Base-by-base conservation (phyloP, 2,888 invertebrate genomes). In the Aethes cnicana region DNA sequence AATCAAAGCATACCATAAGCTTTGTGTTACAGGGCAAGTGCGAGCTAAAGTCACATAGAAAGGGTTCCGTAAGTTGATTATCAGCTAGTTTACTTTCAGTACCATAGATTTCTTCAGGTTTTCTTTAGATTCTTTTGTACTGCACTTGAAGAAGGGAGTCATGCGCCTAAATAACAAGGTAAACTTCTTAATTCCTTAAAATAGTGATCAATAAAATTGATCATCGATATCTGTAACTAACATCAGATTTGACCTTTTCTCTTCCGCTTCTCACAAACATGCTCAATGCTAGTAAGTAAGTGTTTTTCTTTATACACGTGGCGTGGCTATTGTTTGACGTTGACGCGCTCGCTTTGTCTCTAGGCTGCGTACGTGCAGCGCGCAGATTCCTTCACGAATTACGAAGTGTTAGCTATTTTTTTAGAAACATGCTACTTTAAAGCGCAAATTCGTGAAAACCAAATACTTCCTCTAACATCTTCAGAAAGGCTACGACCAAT, bases 401-500 rank as follows among this genome's bases (percentile, higher is more conserved):
- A 11, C 43, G 14, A 54, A 35, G 20, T 43, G 20, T 33, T 21
- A 36, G 32, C 32, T 54, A 56, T 54, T 49, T 53, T 25, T 42
- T 36, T 42, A 32, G 41, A 49, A 52, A 48, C 37, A 25, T 25
- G 26, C 52, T 54, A 61, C 61, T 63, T 58, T 44, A 42, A 54
- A 50, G 56, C 55, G 33, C 32, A 53, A 44, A 64, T 59, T 53
- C 55, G 54, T 32, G 56, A 61, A 66, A 68, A 69, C 62, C 63
- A 61, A 61, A 58, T 36, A 21, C 16, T 18, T 32, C 42, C 9
- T 16, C 37, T 16, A n/a, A 35, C 30, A 3, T 17, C 28, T 25
- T 11, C 30, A 30, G 17, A 33, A 49, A 49, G 14, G 14, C 20
- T 12, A n/a, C n/a, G 1, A 8, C 3, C 8, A 39, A 23, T 25